These are phyloP conservation scores for Tachina fera DNA, from an alignment of 2,888 invertebrate species.

Conservation along the genomic window DNA sequence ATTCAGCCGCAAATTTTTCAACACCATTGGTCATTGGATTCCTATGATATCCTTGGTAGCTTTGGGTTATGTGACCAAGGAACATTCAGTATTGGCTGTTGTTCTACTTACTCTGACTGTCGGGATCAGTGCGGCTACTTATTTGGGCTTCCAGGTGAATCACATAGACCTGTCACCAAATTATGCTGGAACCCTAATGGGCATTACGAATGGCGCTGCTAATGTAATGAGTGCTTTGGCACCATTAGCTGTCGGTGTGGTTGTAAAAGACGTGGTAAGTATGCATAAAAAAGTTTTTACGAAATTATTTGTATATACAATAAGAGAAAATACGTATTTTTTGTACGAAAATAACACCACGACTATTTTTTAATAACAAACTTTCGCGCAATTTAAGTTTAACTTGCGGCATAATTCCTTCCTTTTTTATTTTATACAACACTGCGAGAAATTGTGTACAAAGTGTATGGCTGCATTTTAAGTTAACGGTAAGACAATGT, in stretches of 20 bases:
- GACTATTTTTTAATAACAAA: too few relatives aligned
- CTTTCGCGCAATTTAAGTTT: too few relatives aligned
- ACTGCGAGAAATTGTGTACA: too few relatives aligned
- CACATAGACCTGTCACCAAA: conserved; percentile 94
- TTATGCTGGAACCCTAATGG: conserved; percentile 93
- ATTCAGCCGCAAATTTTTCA: conserved; percentile 84
- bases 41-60: conserved; percentile 88
- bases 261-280: conserved; percentile 88
- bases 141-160: conserved; percentile 91
- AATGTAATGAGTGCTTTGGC: conserved; percentile 92
- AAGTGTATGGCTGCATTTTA: too few relatives aligned
- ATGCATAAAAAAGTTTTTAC: background rate
- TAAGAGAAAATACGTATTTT: background rate
- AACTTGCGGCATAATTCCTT: too few relatives aligned
- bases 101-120: conserved; percentile 88
- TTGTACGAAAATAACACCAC: too few relatives aligned
- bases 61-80: conserved; percentile 84
- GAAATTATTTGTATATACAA: conserved; percentile 11
- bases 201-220: conserved; percentile 90
- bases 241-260: conserved; percentile 88
- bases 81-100: conserved; percentile 84
- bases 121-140: conserved; percentile 90
- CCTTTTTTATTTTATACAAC: too few relatives aligned
- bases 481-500: too few relatives aligned
- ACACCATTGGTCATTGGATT: conserved; percentile 86